Evolutionary conservation across 92 coral and sea anemone species (phyloP).

Genomic region (Parazoanthus atlanticus): DNA sequence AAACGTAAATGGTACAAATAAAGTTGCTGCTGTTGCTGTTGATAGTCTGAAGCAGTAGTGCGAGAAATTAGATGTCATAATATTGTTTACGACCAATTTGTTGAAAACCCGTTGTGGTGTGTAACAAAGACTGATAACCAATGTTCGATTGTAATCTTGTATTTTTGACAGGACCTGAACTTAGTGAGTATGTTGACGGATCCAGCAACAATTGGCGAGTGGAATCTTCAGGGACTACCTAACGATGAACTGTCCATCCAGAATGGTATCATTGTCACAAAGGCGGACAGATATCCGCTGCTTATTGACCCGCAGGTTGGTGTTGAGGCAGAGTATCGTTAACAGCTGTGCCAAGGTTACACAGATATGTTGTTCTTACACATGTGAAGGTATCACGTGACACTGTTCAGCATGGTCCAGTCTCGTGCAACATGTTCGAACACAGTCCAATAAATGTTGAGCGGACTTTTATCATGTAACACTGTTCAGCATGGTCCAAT

Average conservation of each 20-base stretch:
- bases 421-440: neutral
- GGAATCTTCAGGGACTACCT: slow-evolving; percentile 97
- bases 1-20: too few species aligned
- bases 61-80: too few species aligned
- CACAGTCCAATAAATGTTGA: neutral
- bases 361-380: too few species aligned
- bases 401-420: neutral
- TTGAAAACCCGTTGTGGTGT: too few species aligned
- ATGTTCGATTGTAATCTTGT: neutral
- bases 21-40: too few species aligned
- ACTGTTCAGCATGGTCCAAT: neutral
- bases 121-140: neutral
- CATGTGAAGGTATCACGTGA: too few species aligned
- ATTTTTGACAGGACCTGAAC: slow-evolving; percentile 77
- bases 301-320: slow-evolving; percentile 95
- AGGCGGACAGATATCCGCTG: slow-evolving; percentile 92
- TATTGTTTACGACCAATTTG: too few species aligned
- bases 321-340: neutral
- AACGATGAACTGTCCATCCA: slow-evolving; percentile 96
- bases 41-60: too few species aligned
- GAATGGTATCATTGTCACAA: slow-evolving; percentile 97
- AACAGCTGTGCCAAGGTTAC: neutral
- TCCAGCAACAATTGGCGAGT: slow-evolving; percentile 97
- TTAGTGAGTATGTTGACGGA: slow-evolving; percentile 93
- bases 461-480: neutral